These are phyloP conservation scores for Schrankia costaestrigalis DNA, from an alignment of 2,888 invertebrate genomes.

Conservation along the genomic window DNA sequence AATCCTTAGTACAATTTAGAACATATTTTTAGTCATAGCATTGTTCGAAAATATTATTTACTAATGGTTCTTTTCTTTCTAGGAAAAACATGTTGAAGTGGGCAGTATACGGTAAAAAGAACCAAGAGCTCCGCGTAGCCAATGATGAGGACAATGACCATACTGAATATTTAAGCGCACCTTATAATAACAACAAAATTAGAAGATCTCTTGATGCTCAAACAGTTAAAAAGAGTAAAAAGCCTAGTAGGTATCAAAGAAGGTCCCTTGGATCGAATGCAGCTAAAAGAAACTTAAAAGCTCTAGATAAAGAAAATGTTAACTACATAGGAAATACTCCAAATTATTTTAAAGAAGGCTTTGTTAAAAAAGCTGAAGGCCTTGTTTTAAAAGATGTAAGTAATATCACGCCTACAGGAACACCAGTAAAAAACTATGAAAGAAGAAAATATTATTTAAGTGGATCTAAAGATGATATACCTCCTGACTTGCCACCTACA, in stretches of 20 bases:
- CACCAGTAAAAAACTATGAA: conserved; percentile 59
- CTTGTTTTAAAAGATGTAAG: conserved; percentile 81
- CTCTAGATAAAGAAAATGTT: conserved; percentile 70
- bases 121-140: conserved; percentile 51
- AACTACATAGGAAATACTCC: conserved; percentile 80
- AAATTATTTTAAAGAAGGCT: conserved; percentile 81
- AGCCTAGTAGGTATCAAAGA: conserved; percentile 71
- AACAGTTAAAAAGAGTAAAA: conserved; percentile 67
- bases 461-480: conserved; percentile 55
- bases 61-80: conserved; percentile 35
- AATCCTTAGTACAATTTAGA: no score
- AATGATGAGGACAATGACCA: conserved; percentile 43
- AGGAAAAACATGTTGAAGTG: conserved; percentile 82
- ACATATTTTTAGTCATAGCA: no score
- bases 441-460: conserved; percentile 53
- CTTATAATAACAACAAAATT: conserved; percentile 44
- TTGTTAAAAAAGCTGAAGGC: conserved; percentile 75
- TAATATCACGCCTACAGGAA: conserved; percentile 80
- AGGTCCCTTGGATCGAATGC: conserved; percentile 63
- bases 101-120: conserved; percentile 78
- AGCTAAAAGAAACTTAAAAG: conserved; percentile 56
- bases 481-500: conserved; percentile 63
- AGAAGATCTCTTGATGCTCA: conserved; percentile 67
- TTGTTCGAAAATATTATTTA: background rate
- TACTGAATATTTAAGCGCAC: conserved; percentile 39